Evolutionary conservation across 2,113 vertebrate species (phyloP).

Genomic region (Triplophysa siluroides): DNA sequence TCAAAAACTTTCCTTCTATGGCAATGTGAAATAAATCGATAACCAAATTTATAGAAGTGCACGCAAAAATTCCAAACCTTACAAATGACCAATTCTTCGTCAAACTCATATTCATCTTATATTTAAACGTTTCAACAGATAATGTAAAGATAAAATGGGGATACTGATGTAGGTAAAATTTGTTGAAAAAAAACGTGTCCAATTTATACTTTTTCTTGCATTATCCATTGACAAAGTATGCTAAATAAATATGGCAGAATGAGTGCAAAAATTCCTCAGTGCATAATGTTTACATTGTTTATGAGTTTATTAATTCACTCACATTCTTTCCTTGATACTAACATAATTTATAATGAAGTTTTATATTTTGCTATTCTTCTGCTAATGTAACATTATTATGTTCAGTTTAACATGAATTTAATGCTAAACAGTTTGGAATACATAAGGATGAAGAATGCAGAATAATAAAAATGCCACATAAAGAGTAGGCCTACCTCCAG

Average conservation of each 20-base stretch:
- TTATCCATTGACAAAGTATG: background rate
- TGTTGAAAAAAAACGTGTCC: no score
- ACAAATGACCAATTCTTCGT: background rate
- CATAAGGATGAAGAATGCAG: background rate
- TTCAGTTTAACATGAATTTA: conserved; percentile 24
- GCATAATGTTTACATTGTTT: background rate
- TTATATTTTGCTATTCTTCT: background rate
- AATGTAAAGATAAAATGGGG: background rate
- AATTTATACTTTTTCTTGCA: background rate
- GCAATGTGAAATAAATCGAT: background rate
- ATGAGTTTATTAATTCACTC: background rate
- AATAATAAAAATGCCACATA: background rate
- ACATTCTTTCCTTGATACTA: background rate
- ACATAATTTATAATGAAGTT: background rate
- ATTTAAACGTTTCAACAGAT: background rate
- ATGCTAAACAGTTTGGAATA: background rate
- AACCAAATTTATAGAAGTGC: background rate
- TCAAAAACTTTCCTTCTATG: conserved; percentile 45
- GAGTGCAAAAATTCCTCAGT: background rate
- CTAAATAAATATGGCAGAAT: background rate
- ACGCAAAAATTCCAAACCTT: background rate
- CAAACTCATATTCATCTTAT: background rate
- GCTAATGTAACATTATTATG: background rate
- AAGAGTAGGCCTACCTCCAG: background rate
- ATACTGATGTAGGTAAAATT: background rate